Evolutionary conservation across 2,888 invertebrate species (phyloP).

Genomic region (Mesochorus sp.): DNA sequence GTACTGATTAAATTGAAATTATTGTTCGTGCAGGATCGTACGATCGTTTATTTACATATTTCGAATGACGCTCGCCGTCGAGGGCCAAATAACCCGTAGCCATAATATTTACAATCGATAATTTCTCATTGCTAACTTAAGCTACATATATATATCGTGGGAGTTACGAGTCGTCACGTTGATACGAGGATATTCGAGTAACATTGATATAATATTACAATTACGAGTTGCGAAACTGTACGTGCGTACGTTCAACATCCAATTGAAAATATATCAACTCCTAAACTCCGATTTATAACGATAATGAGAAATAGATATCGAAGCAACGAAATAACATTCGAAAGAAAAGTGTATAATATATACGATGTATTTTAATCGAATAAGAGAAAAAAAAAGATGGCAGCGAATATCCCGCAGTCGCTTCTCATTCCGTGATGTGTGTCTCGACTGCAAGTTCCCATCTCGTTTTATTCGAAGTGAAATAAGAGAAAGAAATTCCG

Average conservation of each 20-base stretch:
- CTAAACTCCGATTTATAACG: background rate
- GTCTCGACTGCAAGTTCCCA: constrained; percentile 9
- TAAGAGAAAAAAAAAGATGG: too few relatives aligned
- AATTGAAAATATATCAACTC: background rate
- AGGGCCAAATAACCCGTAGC: constrained; percentile 51
- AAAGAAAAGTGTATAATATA: too few relatives aligned
- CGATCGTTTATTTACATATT: constrained; percentile 58
- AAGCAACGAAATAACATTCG: background rate
- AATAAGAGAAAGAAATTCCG: constrained; percentile 35
- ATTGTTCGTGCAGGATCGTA: constrained; percentile 34
- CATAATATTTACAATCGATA: constrained; percentile 61
- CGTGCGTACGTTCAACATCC: background rate
- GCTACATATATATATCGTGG: background rate
- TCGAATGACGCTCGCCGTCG: constrained; percentile 48
- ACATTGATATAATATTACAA: constrained; percentile 14
- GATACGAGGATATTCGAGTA: constrained; percentile 15
- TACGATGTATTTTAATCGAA: too few relatives aligned
- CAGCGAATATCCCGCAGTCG: too few relatives aligned
- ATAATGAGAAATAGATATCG: background rate
- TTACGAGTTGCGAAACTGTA: constrained; percentile 3
- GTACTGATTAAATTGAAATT: constrained; percentile 30
- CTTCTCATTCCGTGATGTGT: too few relatives aligned
- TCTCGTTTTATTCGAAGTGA: background rate
- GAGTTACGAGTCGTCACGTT: background rate
- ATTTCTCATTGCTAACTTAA: constrained; percentile 34